Conservation (phyloP, 2,888 invertebrate genomes). For the Apodemia zela region DNA sequence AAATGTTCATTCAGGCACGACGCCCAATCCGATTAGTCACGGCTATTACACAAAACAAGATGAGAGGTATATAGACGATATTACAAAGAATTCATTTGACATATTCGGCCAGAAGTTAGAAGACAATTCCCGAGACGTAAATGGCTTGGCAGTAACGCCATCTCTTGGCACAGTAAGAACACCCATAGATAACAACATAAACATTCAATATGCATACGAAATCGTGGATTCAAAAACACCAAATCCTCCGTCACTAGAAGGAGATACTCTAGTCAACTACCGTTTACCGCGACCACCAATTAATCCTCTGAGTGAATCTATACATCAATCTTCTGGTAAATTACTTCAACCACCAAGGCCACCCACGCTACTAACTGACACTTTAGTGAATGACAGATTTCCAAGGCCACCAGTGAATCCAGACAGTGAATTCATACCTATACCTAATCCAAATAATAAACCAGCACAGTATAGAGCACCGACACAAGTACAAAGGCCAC, state of each 20-base stretch:
- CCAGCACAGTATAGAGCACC: conserved; percentile 55
- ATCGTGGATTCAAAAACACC: conserved; percentile 56
- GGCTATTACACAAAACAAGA: conserved; percentile 85
- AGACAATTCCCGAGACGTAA: conserved; percentile 67
- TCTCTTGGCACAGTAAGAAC: conserved; percentile 68
- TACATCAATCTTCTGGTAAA: conserved; percentile 51
- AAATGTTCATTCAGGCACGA: conserved; percentile 63
- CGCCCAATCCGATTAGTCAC: conserved; percentile 79
- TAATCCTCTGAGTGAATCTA: conserved; percentile 84
- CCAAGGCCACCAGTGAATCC: conserved; percentile 85
- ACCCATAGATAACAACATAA: conserved; percentile 75
- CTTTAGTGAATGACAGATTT: conserved; percentile 85
- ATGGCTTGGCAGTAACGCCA: conserved; percentile 69
- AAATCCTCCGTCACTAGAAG: conserved; percentile 74
- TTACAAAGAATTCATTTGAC: conserved; percentile 87
- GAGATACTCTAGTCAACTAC: conserved; percentile 87
- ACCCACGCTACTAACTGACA: conserved; percentile 82
- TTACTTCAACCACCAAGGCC: conserved; percentile 55
- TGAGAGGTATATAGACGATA: conserved; percentile 84
- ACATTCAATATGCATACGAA: conserved; percentile 77
- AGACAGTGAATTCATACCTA: conserved; percentile 83
- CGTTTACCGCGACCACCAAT: conserved; percentile 83
- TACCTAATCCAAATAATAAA: conserved; percentile 67
- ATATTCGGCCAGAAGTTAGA: conserved; percentile 86
- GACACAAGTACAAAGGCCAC: conserved; percentile 55